phyloP scores from a whole-genome alignment of 1,140 invertebrate genomes.

The Magallana ariakensis region DNA sequence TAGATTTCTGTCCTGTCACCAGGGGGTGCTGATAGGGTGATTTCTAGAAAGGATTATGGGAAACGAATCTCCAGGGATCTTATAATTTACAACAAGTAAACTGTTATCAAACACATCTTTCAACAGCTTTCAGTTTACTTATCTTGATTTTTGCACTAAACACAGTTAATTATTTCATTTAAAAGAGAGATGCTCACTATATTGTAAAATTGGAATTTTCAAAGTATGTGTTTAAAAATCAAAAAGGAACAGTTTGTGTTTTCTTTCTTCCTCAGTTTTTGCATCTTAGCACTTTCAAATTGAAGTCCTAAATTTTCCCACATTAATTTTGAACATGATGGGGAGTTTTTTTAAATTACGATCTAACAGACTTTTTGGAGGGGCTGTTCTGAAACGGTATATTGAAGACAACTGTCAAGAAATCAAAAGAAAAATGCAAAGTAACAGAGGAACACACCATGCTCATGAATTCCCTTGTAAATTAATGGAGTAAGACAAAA shows the following conservation, averaged over 20 bases:
- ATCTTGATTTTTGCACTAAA: not conserved
- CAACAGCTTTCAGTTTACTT: not conserved
- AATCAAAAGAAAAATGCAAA: not conserved
- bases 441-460: not conserved
- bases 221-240: no score
- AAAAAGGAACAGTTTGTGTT: no score
- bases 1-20: not conserved
- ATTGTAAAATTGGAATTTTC: not conserved
- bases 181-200: not conserved
- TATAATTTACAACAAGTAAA: conserved; percentile 20
- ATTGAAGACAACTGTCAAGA: conserved; percentile 25
- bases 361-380: conserved; percentile 3
- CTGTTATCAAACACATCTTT: conserved; percentile 17
- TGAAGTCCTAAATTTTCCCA: not conserved
- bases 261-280: no score
- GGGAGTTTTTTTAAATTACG: not conserved
- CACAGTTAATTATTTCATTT: not conserved
- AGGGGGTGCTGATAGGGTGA: conserved; percentile 27
- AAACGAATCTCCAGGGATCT: conserved; percentile 9
- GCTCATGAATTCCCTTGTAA: conserved; percentile 7
- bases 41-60: not conserved
- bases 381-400: conserved; percentile 10
- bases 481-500: conserved; percentile 22
- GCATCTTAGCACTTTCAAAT: not conserved
- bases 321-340: conserved; percentile 7